Conservation (phyloP, 2,797 vertebrate genomes). For the Crax fasciolata region DNA sequence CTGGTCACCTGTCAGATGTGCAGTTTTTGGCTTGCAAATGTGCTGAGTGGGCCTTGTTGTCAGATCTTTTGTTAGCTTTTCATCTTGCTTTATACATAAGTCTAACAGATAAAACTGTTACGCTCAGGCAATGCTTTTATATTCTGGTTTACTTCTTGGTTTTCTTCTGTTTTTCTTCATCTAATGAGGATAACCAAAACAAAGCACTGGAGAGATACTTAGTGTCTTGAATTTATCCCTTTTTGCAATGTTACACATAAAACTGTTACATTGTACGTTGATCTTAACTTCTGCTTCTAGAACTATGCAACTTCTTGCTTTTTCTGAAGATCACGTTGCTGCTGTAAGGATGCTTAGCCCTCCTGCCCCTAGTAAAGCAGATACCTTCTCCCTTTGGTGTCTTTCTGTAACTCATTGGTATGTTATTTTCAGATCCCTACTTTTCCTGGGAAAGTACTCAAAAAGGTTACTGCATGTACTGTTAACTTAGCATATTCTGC, state of each 20-base stretch:
- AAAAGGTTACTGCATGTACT: conserved; percentile 33
- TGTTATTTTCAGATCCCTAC: not conserved
- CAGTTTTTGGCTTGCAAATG: conserved; percentile 56
- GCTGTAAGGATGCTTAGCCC: not conserved
- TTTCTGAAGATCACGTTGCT: not conserved
- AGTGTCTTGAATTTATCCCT: not conserved
- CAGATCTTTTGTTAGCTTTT: conserved; percentile 10
- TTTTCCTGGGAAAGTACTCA: not conserved
- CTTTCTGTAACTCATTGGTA: not conserved
- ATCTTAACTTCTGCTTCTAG: not conserved
- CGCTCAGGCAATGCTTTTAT: not conserved
- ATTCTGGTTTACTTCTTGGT: conserved; percentile 4
- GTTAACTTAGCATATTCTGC: conserved; percentile 42
- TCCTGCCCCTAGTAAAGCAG: not conserved
- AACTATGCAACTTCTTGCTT: not conserved
- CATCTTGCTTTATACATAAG: not conserved
- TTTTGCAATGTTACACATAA: not conserved
- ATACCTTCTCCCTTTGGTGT: not conserved
- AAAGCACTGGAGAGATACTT: not conserved
- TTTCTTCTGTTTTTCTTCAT: conserved; percentile 19
- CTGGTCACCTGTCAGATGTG: conserved; percentile 47
- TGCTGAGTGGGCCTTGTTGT: conserved; percentile 47
- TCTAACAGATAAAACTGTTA: conserved; percentile 22
- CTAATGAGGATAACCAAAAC: not conserved
- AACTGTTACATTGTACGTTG: not conserved